Conservation (phyloP, 53 echinoderm and acorn worm genomes). For the Echinometra lucunter region DNA sequence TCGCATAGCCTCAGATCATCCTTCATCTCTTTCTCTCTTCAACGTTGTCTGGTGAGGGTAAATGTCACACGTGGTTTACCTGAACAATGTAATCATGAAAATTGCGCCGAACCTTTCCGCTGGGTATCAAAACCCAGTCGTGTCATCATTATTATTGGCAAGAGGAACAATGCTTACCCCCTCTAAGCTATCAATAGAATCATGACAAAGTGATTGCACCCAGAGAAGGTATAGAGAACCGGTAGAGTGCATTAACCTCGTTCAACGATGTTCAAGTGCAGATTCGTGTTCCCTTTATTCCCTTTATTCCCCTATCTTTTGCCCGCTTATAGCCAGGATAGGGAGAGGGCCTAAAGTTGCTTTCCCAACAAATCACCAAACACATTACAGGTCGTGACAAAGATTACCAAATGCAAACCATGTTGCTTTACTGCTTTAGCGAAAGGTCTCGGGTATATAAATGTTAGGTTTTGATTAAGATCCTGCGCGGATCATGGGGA, state of each 20-base stretch:
- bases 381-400: conserved; percentile 26
- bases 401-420: not conserved
- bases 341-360: not conserved
- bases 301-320: not conserved
- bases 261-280: too few species aligned
- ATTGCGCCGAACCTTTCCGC: not conserved
- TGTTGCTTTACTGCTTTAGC: not conserved
- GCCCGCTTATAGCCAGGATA: not conserved
- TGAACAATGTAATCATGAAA: not conserved
- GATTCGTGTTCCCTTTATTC: too few species aligned
- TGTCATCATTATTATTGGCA: not conserved
- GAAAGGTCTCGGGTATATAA: not conserved
- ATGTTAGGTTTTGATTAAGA: not conserved
- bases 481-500: not conserved
- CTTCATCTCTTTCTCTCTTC: not conserved
- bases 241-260: conserved; percentile 2
- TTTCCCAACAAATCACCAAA: not conserved
- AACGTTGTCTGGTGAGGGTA: not conserved
- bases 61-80: not conserved
- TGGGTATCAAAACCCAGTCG: not conserved
- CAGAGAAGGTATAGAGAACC: not conserved
- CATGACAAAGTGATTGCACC: not conserved
- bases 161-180: not conserved
- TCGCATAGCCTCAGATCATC: not conserved
- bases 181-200: not conserved